phyloP scores from a whole-genome alignment of 2,888 invertebrate species.

The Drosophila fulvimacula region DNA sequence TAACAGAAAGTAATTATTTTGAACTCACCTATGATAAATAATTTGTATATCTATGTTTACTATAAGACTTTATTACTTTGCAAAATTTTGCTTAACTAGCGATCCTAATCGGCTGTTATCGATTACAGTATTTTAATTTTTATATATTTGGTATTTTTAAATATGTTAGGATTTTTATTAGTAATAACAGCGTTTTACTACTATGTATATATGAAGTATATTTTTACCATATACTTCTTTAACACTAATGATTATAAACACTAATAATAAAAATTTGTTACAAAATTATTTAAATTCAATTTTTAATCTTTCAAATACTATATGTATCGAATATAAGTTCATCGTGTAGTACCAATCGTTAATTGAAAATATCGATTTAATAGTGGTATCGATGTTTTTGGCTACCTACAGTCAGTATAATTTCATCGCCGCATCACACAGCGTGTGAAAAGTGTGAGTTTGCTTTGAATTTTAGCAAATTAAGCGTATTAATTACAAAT shows the following conservation, averaged over 20 bases:
- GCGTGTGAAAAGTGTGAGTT: constrained; percentile 74
- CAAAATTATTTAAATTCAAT: not conserved
- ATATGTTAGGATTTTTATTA: no score
- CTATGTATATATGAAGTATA: no score
- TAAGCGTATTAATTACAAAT: constrained; percentile 23
- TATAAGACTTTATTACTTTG: not conserved
- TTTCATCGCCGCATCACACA: constrained; percentile 66
- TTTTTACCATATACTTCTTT: no score
- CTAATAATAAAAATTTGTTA: not conserved
- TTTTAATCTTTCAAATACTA: not conserved
- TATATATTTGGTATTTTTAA: not conserved
- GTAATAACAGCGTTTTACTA: no score
- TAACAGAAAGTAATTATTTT: no score
- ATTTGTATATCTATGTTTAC: not conserved
- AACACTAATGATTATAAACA: no score
- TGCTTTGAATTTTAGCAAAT: constrained; percentile 28
- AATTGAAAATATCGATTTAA: constrained; percentile 1
- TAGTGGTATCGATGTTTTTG: constrained; percentile 40
- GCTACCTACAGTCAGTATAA: constrained; percentile 50
- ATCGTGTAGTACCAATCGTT: not conserved
- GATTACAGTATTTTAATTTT: not conserved
- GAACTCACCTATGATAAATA: not conserved
- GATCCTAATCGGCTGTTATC: not conserved
- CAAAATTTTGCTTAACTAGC: not conserved
- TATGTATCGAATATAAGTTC: constrained; percentile 30